A percentile compares a stretch with the other conserved stretches of the same genome.
phyloP scores from a whole-genome alignment of 2,797 vertebrate genomes.

The Cyprinella venusta region DNA sequence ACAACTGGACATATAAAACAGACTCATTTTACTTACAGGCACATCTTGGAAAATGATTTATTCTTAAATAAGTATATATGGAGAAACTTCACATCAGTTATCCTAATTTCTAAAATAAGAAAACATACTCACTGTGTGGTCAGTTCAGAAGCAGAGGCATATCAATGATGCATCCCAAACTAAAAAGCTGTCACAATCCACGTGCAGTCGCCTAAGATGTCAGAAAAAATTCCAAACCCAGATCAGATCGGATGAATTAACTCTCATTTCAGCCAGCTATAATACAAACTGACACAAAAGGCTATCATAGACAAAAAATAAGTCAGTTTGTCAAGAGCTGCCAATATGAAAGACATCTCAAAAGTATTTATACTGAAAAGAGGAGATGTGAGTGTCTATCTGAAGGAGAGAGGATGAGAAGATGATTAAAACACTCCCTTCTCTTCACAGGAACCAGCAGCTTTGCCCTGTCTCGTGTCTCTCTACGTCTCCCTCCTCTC shows the following conservation, averaged over 20 bases:
- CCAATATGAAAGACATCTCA: constrained; percentile 73
- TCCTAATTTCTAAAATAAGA: background rate
- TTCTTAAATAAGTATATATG: background rate
- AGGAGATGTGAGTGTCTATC: constrained; percentile 1
- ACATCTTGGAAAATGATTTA: background rate
- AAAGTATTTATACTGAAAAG: constrained; percentile 39
- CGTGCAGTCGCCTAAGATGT: constrained; percentile 49
- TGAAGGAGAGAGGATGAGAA: constrained; percentile 35
- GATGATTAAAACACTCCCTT: constrained; percentile 7
- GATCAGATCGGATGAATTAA: constrained; percentile 28
- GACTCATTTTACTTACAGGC: background rate
- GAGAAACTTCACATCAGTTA: background rate
- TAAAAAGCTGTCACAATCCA: constrained; percentile 43
- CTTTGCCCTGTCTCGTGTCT: constrained; percentile 25
- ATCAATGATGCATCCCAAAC: constrained; percentile 56
- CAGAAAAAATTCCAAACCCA: constrained; percentile 44
- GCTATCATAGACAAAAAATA: constrained; percentile 72
- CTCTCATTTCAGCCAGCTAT: constrained; percentile 72
- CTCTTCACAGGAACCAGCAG: constrained; percentile 28
- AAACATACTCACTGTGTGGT: constrained; percentile 61
- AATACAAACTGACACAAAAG: constrained; percentile 71
- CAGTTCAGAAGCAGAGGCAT: constrained; percentile 54
- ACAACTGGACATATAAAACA: constrained; percentile 49
- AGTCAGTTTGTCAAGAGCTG: constrained; percentile 71
- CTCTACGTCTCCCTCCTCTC: constrained; percentile 30